Evolutionary conservation across 2,888 invertebrate species (phyloP).

Genomic region (Syrista parreyssii): DNA sequence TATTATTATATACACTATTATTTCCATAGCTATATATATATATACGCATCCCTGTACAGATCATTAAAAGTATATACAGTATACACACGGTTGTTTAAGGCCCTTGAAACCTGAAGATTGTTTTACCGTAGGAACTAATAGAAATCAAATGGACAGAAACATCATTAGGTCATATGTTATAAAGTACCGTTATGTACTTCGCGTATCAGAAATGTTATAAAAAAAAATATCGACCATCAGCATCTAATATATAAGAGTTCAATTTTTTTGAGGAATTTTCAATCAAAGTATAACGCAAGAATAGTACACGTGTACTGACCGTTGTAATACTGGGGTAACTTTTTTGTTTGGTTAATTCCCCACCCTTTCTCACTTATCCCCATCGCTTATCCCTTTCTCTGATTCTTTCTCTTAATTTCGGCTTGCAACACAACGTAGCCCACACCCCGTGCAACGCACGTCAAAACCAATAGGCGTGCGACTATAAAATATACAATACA

Average conservation of each 20-base stretch:
- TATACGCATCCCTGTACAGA: background rate
- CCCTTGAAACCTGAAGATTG: no score
- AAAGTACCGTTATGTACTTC: background rate
- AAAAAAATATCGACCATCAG: background rate
- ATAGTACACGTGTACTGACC: background rate
- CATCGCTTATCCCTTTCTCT: background rate
- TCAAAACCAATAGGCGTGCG: conserved; percentile 3
- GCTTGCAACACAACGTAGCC: background rate
- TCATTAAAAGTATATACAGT: background rate
- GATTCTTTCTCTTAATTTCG: background rate
- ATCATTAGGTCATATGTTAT: background rate
- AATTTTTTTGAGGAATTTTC: background rate
- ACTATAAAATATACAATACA: conserved; percentile 28
- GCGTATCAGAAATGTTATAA: background rate
- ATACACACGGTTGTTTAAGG: background rate
- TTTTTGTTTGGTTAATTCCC: background rate
- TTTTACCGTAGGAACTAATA: no score
- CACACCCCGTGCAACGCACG: background rate
- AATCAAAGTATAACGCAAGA: background rate
- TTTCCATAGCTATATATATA: background rate
- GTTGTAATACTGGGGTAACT: background rate
- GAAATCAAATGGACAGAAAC: no score
- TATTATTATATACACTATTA: background rate
- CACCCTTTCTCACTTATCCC: background rate
- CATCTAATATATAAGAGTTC: background rate